Evolutionary conservation across 2,797 vertebrate genomes (phyloP).

Genomic region (Gila robusta): DNA sequence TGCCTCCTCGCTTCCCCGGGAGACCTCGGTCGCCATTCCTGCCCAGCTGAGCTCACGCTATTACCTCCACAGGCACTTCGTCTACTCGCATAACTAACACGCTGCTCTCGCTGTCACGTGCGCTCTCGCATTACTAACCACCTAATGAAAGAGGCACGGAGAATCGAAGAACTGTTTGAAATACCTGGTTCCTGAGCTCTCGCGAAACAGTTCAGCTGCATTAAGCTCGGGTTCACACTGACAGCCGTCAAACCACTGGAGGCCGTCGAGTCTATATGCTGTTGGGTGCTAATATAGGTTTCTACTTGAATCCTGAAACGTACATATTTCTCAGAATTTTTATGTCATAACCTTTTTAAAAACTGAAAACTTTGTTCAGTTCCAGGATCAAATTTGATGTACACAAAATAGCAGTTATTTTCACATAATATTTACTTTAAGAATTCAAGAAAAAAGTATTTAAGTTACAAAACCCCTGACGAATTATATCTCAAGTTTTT

Average conservation of each 20-base stretch:
- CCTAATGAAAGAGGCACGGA: constrained; percentile 30
- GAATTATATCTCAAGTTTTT: background rate
- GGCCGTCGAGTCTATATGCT: background rate
- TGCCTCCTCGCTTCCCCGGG: constrained; percentile 55
- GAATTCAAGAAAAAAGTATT: too few relatives aligned
- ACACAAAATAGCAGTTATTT: background rate
- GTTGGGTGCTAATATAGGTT: background rate
- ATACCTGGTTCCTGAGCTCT: constrained; percentile 7
- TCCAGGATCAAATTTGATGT: background rate
- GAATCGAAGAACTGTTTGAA: constrained; percentile 15
- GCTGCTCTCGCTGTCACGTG: background rate
- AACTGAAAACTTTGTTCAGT: background rate
- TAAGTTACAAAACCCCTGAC: background rate
- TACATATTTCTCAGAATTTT: background rate
- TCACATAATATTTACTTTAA: too few relatives aligned
- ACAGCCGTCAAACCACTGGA: constrained; percentile 2
- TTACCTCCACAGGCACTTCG: constrained; percentile 53
- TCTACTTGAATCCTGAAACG: background rate
- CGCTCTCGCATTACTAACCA: constrained; percentile 29
- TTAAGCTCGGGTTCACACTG: background rate
- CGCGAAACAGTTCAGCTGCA: constrained; percentile 4
- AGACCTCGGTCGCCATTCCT: constrained; percentile 54
- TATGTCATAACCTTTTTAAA: background rate
- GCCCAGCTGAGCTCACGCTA: constrained; percentile 50
- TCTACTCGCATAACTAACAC: constrained; percentile 50